Base-by-base conservation (phyloP, 2,888 invertebrate species). In the Drosophila lutescens region DNA sequence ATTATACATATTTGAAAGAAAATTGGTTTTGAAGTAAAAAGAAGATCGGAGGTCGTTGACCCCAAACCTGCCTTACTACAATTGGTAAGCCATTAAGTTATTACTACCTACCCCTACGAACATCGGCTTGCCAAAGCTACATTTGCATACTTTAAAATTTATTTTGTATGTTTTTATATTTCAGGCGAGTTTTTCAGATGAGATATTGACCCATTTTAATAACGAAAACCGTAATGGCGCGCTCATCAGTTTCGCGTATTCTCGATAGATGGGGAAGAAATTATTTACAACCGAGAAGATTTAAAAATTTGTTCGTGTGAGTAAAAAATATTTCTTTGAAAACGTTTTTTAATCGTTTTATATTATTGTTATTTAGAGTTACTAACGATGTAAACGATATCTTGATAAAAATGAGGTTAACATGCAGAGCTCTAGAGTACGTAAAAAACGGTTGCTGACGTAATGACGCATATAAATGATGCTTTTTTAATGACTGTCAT, bases 381-480 rank as follows among this genome's bases (percentile, higher is more conserved):
- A 97, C 97, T 0, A 97, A 96, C 10, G 97, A 96, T 74, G 95
- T 96, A 72, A 98, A 97, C 86, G 97, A 97, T n/a, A n/a, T 90
- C 92, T 98, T 61, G 97, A 97, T 91, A 97, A 95, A 80, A 98
- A 98, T 89, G 98, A 99, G 92, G 97, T 99, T 36, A 98, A 98
- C 92, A 98, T 99, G n/a, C 59, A 99, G 99, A 1, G 99, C 99
- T 0, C 93, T 99, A 85, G 98, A 99, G 91, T 99, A 55, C 95
- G 97, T 55, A 96, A 93, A 99, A 99, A 93, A 97, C 95, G 0
- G 99, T 99, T 0, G 93, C 94, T 0, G 97, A 98, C 88, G 96
- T 99, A 15, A 99, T 99, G 99, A 99, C 99, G 4, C 96, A 96
- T 88, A 94, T 99, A 72, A 97, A 98, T 78, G 98, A 99, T 91